Base-by-base conservation (phyloP, 2,888 invertebrate species). In the Orchesella flavescens region DNA sequence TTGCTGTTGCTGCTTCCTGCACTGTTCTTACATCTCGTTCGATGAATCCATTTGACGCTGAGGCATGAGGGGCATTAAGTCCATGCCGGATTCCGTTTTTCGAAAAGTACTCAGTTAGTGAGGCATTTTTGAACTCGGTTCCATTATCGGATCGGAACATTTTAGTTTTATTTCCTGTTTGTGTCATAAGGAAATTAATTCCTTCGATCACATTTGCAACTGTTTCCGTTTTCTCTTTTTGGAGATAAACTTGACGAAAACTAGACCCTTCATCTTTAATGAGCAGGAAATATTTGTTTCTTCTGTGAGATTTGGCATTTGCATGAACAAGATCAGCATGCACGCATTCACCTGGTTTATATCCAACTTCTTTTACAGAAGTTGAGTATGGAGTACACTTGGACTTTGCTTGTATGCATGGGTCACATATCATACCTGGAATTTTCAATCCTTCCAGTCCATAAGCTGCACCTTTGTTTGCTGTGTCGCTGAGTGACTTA, bases 1-100 rank as follows among this genome's bases (percentile, higher is more conserved):
- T 89, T 10, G 89, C 79, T 59, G 89, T 84, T 10, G 89, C 89
- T 1, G 61, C 21, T 13, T 72, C 66, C 53, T 79, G 72, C 4
- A 23, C 55, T 4, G 75, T 72, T 34, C 77, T 15, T 1, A 77
- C 75, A 2, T 83, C 77, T 19, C 79, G 23, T 71, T 80, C 84
- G 13, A 80, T 69, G 17, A 34, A 15, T 21, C 84, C 84, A 55
- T 84, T 84, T 12, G 49, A 23, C 21, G 65, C 19, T 15, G 44
- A 23, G 19, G 34, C 34, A 17, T 55, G n/a, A 9, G 80, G 61
- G 3, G 80, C 74, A 34, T 46, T 75, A 1, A n/a, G 7, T 46
- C 71, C 84, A 43, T 59, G 65, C 7, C 15, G 10, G 17, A 80
- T 80, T 34, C 75, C 75, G n/a, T 84, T 61, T 2, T 80, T 63